Evolutionary conservation across 2,113 vertebrate genomes (phyloP).

Genomic region (Cinclus mexicanus): DNA sequence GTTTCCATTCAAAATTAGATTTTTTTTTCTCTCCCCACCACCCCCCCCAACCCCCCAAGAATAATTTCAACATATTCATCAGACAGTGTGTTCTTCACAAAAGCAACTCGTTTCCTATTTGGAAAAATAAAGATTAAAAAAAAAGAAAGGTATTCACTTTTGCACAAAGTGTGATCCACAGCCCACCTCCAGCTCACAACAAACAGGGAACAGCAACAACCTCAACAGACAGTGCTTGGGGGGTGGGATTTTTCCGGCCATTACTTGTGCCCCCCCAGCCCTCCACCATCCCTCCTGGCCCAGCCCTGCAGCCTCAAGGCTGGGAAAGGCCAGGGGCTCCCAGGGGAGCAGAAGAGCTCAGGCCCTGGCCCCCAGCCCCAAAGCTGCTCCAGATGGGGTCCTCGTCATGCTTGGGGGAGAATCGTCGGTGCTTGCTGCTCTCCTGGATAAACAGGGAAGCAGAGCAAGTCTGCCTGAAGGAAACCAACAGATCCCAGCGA

Average conservation of each 20-base stretch:
- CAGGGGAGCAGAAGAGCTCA: neutral
- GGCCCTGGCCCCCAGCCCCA: neutral
- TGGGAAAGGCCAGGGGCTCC: neutral
- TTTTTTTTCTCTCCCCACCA: neutral
- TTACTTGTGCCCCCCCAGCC: neutral
- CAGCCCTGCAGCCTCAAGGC: neutral
- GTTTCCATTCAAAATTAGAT: slow-evolving; percentile 71
- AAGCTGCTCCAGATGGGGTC: slow-evolving; percentile 2
- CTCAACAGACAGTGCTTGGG: slow-evolving; percentile 68
- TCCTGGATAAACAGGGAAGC: slow-evolving; percentile 45
- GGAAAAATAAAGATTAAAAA: neutral
- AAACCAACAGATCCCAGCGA: slow-evolving; percentile 47
- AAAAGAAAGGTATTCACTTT: slow-evolving; percentile 67
- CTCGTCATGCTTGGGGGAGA: neutral
- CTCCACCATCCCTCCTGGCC: neutral
- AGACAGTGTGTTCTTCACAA: slow-evolving; percentile 78
- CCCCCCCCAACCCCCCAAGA: neutral
- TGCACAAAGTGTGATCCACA: slow-evolving; percentile 73
- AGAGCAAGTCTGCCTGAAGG: slow-evolving; percentile 40
- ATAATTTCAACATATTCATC: slow-evolving; percentile 68
- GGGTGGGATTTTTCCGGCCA: slow-evolving; percentile 42
- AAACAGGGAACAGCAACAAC: slow-evolving; percentile 71
- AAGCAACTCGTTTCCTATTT: slow-evolving; percentile 70
- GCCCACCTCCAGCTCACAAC: slow-evolving; percentile 73
- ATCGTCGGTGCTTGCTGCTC: neutral